phyloP scores from a whole-genome alignment of 2,888 invertebrate species.

The Diadegma fenestrale region DNA sequence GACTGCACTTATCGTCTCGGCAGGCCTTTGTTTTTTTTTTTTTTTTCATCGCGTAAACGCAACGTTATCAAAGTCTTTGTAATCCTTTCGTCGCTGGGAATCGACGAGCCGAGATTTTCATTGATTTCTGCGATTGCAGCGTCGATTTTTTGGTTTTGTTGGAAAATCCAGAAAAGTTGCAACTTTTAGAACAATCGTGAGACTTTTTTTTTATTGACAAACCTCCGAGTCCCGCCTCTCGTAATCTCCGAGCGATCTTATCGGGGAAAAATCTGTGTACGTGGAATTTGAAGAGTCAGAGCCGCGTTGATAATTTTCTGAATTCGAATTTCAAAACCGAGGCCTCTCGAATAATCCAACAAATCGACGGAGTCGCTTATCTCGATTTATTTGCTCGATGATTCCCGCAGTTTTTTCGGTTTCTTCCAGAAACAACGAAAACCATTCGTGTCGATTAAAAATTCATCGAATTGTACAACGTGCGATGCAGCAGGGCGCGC shows the following conservation, averaged over 20 bases:
- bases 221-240: constrained; percentile 26
- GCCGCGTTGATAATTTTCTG: constrained; percentile 1
- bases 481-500: constrained; percentile 24
- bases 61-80: constrained; percentile 16
- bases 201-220: constrained; percentile 27
- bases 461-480: constrained; percentile 33
- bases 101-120: constrained; percentile 50
- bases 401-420: not conserved
- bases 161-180: constrained; percentile 23
- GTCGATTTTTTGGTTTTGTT: not conserved
- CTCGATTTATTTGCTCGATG: constrained; percentile 1
- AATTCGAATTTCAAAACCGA: constrained; percentile 43
- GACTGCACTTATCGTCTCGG: constrained; percentile 40
- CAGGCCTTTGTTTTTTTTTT: not conserved
- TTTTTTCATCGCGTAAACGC: not conserved
- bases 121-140: constrained; percentile 41
- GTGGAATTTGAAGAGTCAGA: constrained; percentile 14
- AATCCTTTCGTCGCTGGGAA: constrained; percentile 22
- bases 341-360: not conserved
- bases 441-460: constrained; percentile 6
- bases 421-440: not conserved
- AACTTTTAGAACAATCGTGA: constrained; percentile 50
- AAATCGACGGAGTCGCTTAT: not conserved
- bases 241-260: constrained; percentile 62
- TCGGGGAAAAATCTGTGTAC: constrained; percentile 57